Evolutionary conservation across 2,797 vertebrate species (phyloP), one percentile per base, ranked within the genome.

Genomic region (Galaxias olidus): DNA sequence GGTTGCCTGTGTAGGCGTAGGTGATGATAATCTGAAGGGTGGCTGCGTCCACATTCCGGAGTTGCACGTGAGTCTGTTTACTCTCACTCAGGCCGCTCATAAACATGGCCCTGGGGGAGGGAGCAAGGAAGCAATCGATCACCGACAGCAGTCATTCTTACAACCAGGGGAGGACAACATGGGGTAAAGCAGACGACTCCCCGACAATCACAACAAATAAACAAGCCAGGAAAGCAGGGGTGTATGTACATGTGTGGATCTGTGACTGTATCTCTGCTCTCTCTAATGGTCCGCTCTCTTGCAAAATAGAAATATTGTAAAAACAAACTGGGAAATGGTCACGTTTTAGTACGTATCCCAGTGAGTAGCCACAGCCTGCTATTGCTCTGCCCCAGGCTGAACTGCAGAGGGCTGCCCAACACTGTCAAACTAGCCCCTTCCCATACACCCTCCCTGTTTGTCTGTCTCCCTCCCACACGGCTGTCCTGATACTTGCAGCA

Each of bases 61-160:
- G 88, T 79, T 97, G 94, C n/a, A 99, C 93, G 0, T 99, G 97
- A 4, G 97, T 97, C 87, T 99, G 97, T 76, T 98, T 99, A 81
- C 97, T 99, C 84, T 99, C 97, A 1, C 97, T 98, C 18, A 99
- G 92, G 74, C 98, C 96, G 0, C 97, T 97, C 97, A 98, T 97
- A 87, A 98, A 99, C 97, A 99, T 99, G 46, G 98, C 97, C 88
- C 98, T 99, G 79, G 69, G 41, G 18, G 51, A 0, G 40, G 19
- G 30, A 10, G 0, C 17, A 48, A 0, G 66, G 56, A 47, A 45
- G 4, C 1, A 11, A 0, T 54, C 55, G 9, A 49, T 53, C 44
- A 0, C 58, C 13, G 17, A 17, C 14, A 43, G 41, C 14, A 10
- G 14, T 61, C 30, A 30, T 30, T 30, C 30, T 30, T 30, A 30